These are phyloP conservation scores for Diaphora mendica DNA, from an alignment of 2,888 invertebrate species.

Conservation along the genomic window DNA sequence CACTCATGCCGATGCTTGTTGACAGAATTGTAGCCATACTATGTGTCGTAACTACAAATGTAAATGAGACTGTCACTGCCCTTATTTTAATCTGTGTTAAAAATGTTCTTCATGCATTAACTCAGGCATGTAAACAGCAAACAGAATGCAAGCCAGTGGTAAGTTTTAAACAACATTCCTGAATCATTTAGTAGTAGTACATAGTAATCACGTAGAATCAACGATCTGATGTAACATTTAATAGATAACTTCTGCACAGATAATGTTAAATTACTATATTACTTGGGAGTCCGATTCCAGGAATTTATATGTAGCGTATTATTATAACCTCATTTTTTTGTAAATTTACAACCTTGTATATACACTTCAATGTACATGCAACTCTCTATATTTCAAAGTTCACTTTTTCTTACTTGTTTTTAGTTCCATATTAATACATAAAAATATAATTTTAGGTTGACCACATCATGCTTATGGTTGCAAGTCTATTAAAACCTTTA, in stretches of 20 bases:
- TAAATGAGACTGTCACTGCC: slow-evolving; percentile 46
- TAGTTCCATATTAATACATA: background rate
- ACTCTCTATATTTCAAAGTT: background rate
- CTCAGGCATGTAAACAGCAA: slow-evolving; percentile 37
- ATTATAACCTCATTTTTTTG: background rate
- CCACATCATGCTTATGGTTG: slow-evolving; percentile 35
- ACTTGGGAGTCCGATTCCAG: background rate
- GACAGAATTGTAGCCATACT: slow-evolving; percentile 56
- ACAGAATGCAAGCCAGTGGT: slow-evolving; percentile 40
- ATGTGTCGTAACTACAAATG: slow-evolving; percentile 37
- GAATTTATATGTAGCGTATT: background rate
- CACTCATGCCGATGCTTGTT: slow-evolving; percentile 53
- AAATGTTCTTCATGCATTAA: slow-evolving; percentile 55
- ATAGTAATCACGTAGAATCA: no score
- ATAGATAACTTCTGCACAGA: background rate
- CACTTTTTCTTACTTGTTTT: background rate
- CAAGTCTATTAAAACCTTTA: slow-evolving; percentile 53
- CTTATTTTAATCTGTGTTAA: slow-evolving; percentile 53
- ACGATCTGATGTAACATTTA: no score
- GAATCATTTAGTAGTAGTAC: background rate
- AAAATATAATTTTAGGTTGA: slow-evolving; percentile 50
- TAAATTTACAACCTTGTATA: background rate
- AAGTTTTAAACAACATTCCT: slow-evolving; percentile 34
- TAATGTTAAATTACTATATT: background rate
- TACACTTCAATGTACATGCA: background rate